Evolutionary conservation across 2,888 invertebrate species (phyloP), one percentile per base, ranked within the genome.

Genomic region (Biston betularia): DNA sequence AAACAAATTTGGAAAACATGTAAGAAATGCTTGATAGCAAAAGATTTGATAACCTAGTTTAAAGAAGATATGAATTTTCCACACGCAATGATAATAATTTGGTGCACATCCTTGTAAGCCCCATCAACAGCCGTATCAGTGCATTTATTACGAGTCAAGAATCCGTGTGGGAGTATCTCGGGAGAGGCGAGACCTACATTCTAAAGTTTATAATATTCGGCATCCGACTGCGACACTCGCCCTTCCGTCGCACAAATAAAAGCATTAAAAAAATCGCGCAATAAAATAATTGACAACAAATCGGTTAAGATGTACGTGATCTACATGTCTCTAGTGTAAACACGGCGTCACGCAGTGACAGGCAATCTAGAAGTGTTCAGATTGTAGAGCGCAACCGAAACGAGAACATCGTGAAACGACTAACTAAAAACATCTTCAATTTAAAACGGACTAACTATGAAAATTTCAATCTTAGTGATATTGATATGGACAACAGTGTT

Each of bases 401-500:
- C 24, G 62, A 38, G 12, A 52, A 40, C 49, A 58, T 60, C 65
- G 54, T 24, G 9, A 15, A 44, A 40, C 45, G 15, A 38, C 11
- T 45, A 12, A 38, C 35, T 33, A n/a, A 48, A 48, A 15, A 0
- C n/a, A 42, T 34, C n/a, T 50, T n/a, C 9, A 24, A 24, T 48
- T 24, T 24, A 33, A 49, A 49, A 34, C 34, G 24, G 14, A 14
- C 15, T 33, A 62, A 68, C 68, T 49, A 75, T 72, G 71, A 75
- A 75, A 72, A 58, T 53, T 49, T 38, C 57, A 54, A 59, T 72
- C 35, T 38, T 64, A 57, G 62, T 78, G 56, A n/a, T 80, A 6
- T 34, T 67, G 11, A 14, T 81, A 60, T 55, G 74, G 50, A 65
- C 76, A 34, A 74, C 79, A 52, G 52, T 79, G 40, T 33, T 80